Conservation (phyloP, 2,888 invertebrate species). For the Oxystoma pomonae region DNA sequence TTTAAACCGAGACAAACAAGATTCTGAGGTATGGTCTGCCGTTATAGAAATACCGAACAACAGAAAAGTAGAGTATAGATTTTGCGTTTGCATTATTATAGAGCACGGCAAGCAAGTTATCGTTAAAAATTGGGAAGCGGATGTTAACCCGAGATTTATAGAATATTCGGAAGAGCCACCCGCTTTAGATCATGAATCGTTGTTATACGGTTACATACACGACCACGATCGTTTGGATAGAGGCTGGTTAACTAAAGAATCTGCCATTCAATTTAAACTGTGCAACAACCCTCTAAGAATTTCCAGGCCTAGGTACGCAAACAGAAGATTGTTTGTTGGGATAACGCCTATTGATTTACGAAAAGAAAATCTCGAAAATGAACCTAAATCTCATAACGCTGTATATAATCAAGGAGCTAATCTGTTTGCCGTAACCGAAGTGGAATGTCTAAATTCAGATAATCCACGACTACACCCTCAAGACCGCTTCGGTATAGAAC, state of each 20-base stretch:
- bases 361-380: conserved; percentile 56
- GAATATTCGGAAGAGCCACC: conserved; percentile 36
- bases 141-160: conserved; percentile 62
- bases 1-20: conserved; percentile 49
- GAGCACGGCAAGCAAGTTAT: conserved; percentile 56
- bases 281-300: conserved; percentile 74
- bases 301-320: conserved; percentile 67
- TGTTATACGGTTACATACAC: conserved; percentile 64
- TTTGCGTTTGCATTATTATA: conserved; percentile 63
- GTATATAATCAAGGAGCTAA: conserved; percentile 49
- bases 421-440: conserved; percentile 55
- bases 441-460: conserved; percentile 59
- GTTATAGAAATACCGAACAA: conserved; percentile 62
- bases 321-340: conserved; percentile 65
- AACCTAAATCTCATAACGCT: conserved; percentile 35
- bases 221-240: conserved; percentile 58
- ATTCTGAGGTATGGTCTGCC: conserved; percentile 59
- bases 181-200: conserved; percentile 42
- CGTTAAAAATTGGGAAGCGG: conserved; percentile 78
- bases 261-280: conserved; percentile 79
- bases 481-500: conserved; percentile 77
- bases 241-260: conserved; percentile 82
- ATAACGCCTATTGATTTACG: conserved; percentile 45
- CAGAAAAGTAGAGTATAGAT: conserved; percentile 67
- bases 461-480: conserved; percentile 68